Conservation (phyloP, 1,140 invertebrate species). For the Mylabris phalerata region DNA sequence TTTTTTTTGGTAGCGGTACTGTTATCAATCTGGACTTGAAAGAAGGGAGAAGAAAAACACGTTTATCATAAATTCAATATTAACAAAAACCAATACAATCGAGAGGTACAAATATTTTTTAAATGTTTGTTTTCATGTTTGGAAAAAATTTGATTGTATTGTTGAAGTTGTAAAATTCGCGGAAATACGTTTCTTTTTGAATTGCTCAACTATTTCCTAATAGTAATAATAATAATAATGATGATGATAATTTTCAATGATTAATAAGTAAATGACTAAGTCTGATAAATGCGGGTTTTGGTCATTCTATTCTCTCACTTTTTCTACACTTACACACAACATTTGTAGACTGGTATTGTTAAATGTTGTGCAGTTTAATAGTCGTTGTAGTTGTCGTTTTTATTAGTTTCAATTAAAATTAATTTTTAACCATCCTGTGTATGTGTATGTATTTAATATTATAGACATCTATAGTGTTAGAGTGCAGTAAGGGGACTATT, state of each 20-base stretch:
- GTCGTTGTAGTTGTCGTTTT: slow-evolving; percentile 3
- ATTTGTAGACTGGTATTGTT: background rate
- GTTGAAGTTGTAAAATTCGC: background rate
- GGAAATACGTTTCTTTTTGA: background rate
- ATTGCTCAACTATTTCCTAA: background rate
- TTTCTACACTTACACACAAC: background rate
- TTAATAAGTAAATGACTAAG: slow-evolving; percentile 19
- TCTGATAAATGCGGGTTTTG: slow-evolving; percentile 16
- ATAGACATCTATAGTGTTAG: no score
- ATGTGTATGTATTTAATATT: slow-evolving; percentile 6
- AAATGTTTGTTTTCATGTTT: no score
- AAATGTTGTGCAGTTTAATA: background rate
- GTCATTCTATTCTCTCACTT: background rate
- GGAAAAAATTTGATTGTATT: no score
- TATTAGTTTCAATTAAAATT: slow-evolving; percentile 35
- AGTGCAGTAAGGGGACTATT: no score
- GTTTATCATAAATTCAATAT: no score
- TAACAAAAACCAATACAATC: no score
- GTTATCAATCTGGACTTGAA: no score
- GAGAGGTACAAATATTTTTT: no score
- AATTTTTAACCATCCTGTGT: slow-evolving; percentile 40
- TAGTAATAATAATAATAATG: background rate
- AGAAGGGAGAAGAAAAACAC: no score
- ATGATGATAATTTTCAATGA: background rate
- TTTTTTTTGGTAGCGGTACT: no score